phyloP scores from a whole-genome alignment of 1,140 invertebrate species.

The Portunus trituberculatus region DNA sequence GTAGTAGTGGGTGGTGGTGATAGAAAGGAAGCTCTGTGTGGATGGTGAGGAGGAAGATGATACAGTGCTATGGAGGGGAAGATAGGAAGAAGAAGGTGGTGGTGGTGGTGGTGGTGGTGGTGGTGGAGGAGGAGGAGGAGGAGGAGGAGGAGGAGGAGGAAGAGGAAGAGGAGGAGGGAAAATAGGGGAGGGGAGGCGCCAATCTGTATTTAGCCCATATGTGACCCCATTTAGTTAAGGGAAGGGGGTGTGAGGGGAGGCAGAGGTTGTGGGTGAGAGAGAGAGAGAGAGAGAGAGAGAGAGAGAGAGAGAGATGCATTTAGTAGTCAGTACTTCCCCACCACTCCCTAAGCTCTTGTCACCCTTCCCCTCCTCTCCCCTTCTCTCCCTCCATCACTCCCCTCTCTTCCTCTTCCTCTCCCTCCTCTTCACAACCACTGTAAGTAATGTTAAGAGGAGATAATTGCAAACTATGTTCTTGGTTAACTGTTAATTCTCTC shows the following conservation, averaged over 20 bases:
- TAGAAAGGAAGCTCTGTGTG: not conserved
- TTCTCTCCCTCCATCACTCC: not conserved
- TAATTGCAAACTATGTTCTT: not conserved
- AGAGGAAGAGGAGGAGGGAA: too few species aligned
- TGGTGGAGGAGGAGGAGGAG: too few species aligned
- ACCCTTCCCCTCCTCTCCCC: not conserved
- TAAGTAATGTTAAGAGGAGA: not conserved
- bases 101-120: not conserved
- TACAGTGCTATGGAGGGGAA: not conserved
- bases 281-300: not conserved
- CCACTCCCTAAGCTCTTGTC: too few species aligned
- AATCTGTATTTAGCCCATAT: conserved; percentile 36
- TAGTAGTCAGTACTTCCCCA: not conserved
- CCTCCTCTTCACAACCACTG: not conserved
- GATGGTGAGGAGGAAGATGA: not conserved
- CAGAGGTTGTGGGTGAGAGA: not conserved
- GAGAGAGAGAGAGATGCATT: not conserved
- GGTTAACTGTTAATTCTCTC: too few species aligned
- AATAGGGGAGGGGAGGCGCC: not conserved
- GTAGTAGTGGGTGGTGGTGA: too few species aligned
- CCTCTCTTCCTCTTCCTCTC: not conserved
- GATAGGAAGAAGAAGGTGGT: not conserved
- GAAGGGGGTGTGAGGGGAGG: conserved; percentile 3
- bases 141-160: not conserved
- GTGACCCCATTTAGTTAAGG: not conserved